Conservation (phyloP, 2,888 invertebrate species). For the Lottia gigantea region DNA sequence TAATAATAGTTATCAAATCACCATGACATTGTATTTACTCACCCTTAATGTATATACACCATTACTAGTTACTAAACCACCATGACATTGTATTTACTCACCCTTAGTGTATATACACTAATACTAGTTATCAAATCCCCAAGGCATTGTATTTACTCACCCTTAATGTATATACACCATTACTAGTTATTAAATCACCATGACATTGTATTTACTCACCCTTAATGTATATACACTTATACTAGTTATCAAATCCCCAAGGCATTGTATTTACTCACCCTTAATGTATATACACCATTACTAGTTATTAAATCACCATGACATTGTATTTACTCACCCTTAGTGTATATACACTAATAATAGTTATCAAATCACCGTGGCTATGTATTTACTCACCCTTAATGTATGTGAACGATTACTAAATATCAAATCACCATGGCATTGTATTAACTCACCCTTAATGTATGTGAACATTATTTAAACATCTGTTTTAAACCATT, state of each 20-base stretch:
- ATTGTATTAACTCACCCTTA: no score
- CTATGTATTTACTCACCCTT: slow-evolving; percentile 34
- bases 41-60: slow-evolving; percentile 54
- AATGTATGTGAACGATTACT: slow-evolving; percentile 50
- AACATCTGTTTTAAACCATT: slow-evolving; percentile 49
- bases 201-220: slow-evolving; percentile 59
- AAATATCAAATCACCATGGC: slow-evolving; percentile 36
- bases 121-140: no score
- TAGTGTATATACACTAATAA: no score
- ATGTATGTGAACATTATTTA: slow-evolving; percentile 41
- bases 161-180: slow-evolving; percentile 53
- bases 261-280: background rate
- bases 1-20: slow-evolving; percentile 45
- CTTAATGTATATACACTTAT: slow-evolving; percentile 50
- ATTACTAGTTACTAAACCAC: slow-evolving; percentile 43
- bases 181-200: slow-evolving; percentile 56
- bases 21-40: slow-evolving; percentile 9
- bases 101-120: no score
- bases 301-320: no score
- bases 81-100: no score
- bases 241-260: slow-evolving; percentile 53
- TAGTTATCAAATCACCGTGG: no score
- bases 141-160: slow-evolving; percentile 36
- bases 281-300: background rate
- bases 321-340: no score